These are phyloP conservation scores for Cryptus armator DNA, from an alignment of 2,888 invertebrate species.

Conservation along the genomic window DNA sequence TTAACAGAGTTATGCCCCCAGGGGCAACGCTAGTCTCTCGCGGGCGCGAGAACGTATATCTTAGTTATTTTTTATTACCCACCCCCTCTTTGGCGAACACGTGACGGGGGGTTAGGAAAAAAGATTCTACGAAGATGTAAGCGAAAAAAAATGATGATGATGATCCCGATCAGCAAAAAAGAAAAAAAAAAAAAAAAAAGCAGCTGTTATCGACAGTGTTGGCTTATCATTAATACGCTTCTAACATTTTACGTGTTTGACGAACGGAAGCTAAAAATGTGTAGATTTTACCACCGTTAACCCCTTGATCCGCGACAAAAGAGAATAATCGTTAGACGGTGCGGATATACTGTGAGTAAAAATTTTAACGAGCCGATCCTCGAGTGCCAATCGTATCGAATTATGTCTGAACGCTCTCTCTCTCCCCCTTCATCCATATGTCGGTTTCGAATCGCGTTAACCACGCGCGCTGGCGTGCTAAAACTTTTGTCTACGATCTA, in stretches of 20 bases:
- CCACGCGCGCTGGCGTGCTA: constrained; percentile 70
- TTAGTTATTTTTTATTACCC: constrained; percentile 82
- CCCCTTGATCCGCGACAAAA: constrained; percentile 36
- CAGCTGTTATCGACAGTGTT: not conserved
- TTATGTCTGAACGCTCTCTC: constrained; percentile 18
- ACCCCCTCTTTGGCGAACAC: constrained; percentile 72
- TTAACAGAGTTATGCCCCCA: constrained; percentile 81
- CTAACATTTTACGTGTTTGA: not conserved
- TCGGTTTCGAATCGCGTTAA: constrained; percentile 80
- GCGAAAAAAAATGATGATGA: constrained; percentile 1
- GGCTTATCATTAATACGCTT: not conserved
- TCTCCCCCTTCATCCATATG: constrained; percentile 75
- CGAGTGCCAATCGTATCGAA: constrained; percentile 60
- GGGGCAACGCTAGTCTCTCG: constrained; percentile 72
- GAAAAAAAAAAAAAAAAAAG: no score
- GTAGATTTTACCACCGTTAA: not conserved
- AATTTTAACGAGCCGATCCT: constrained; percentile 58
- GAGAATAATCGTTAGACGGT: not conserved
- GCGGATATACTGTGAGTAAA: not conserved
- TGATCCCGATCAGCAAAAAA: no score
- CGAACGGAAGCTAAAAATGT: not conserved
- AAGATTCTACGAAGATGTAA: not conserved
- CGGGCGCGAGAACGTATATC: constrained; percentile 77
- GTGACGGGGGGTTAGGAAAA: constrained; percentile 35
- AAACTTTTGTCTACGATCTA: constrained; percentile 54